Conservation (phyloP, 2,113 vertebrate species). For the Brachyhypopomus occidentalis region DNA sequence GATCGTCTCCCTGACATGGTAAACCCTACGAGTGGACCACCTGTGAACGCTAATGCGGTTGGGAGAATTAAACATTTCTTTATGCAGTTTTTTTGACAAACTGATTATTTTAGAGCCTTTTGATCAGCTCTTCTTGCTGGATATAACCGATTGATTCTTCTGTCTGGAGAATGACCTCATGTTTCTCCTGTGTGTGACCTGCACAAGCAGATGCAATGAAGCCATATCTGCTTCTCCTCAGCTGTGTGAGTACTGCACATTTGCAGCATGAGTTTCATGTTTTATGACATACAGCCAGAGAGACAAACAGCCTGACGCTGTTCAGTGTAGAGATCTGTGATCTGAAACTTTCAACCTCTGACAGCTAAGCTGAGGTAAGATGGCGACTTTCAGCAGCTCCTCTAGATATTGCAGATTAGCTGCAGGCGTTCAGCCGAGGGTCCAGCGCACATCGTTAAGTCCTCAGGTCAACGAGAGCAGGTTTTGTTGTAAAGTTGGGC, state of each 20-base stretch:
- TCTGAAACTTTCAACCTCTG: not conserved
- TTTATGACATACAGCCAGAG: not conserved
- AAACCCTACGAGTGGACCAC: not conserved
- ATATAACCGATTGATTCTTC: not conserved
- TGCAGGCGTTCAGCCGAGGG: not conserved
- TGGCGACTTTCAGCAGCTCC: too few relatives aligned
- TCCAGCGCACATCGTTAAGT: not conserved
- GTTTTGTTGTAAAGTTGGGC: not conserved
- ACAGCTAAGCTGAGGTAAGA: too few relatives aligned
- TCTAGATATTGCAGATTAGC: not conserved
- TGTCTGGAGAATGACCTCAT: not conserved
- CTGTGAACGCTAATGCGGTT: not conserved
- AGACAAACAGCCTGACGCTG: too few relatives aligned
- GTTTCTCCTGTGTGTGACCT: not conserved
- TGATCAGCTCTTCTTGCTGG: not conserved
- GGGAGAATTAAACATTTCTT: not conserved
- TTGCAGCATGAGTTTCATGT: not conserved
- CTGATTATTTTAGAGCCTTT: too few relatives aligned
- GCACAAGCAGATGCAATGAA: slow-evolving; percentile 30
- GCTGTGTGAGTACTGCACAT: slow-evolving; percentile 35
- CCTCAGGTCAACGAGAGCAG: not conserved
- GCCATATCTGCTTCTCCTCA: slow-evolving; percentile 17
- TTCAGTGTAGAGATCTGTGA: not conserved
- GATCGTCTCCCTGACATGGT: not conserved
- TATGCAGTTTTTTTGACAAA: not conserved